Base-by-base conservation (phyloP, 2,113 vertebrate genomes). In the Monopterus albus region DNA sequence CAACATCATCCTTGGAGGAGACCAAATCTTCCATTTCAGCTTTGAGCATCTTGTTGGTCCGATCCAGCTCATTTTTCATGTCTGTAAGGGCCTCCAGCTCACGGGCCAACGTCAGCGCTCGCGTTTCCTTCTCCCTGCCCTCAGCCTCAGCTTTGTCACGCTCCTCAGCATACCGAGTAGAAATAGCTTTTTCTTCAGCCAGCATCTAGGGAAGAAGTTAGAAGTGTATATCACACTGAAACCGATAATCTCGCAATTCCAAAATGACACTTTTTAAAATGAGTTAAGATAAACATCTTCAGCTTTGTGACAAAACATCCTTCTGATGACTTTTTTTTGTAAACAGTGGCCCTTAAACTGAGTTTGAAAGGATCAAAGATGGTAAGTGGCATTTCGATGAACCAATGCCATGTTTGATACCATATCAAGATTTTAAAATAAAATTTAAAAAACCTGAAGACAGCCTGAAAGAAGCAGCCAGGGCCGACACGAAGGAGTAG, bases 1-100 rank as follows among this genome's bases (percentile, higher is more conserved):
- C 97, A 17, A 95, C 96, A 3, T 98, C 97, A 1, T 98, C 96
- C 91, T 98, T 98, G 10, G 96, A 98, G 74, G 95, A 98, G 87
- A 99, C 94, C 79, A 99, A 86, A 76, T 96, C 95, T 49, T 99
- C 96, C 96, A 99, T 99, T 86, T 99, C 97, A 0, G 94, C 79
- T 3, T 96, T 96, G 73, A 98, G 92, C 77, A 94, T 79, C 78
- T 98, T 99, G 76, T 95, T 99, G 76, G 95, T 64, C 0, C 97
- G 92, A 20, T 99, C 98, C 76, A 99, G 78, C 81, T 99, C 97
- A 0, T 93, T 89, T 85, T 96, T 97, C 82, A 92, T 69, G 70
- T 94, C 95, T 0, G 91, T 79, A 79, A 96, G 91, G 72, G 93
- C 90, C 74, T 99, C 98, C 70, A 99, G 90, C 12, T 95, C 94